These are phyloP conservation scores for Urocitellus parryii DNA, from an alignment of 2,113 vertebrate genomes.

Conservation along the genomic window DNA sequence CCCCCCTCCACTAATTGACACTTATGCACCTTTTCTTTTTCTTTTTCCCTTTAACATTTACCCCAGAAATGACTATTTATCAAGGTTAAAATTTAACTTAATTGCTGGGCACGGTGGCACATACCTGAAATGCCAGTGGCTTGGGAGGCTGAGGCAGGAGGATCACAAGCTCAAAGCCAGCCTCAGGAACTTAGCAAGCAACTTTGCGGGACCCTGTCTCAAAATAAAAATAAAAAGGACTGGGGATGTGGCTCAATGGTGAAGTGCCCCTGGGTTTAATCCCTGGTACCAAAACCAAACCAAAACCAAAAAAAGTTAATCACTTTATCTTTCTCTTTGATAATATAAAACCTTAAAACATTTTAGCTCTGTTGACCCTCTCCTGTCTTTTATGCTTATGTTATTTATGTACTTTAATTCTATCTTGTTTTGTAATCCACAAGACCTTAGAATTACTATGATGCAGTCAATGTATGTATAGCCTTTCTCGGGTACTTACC, in stretches of 20 bases:
- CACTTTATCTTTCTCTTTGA: slow-evolving; percentile 42
- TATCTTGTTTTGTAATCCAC: neutral
- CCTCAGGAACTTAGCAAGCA: too few species aligned
- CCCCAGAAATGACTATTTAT: slow-evolving; percentile 16
- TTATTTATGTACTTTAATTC: slow-evolving; percentile 37
- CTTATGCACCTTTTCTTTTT: slow-evolving; percentile 26
- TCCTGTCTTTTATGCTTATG: neutral
- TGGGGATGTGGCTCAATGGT: too few species aligned
- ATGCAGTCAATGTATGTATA: neutral
- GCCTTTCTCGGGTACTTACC: neutral
- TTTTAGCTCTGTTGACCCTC: neutral
- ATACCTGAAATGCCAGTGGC: too few species aligned
- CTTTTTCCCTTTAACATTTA: neutral
- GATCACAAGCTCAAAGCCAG: too few species aligned
- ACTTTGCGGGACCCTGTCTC: too few species aligned
- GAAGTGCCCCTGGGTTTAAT: too few species aligned
- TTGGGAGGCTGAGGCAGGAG: too few species aligned
- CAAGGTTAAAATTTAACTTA: slow-evolving; percentile 24
- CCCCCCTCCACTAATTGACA: slow-evolving; percentile 10
- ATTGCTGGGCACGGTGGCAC: neutral
- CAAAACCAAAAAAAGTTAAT: neutral
- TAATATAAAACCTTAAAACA: neutral
- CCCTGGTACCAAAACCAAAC: too few species aligned
- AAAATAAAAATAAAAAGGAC: too few species aligned
- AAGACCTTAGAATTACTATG: neutral